These are phyloP conservation scores for Nowickia ferox DNA, from an alignment of 2,888 invertebrate species.

Conservation along the genomic window DNA sequence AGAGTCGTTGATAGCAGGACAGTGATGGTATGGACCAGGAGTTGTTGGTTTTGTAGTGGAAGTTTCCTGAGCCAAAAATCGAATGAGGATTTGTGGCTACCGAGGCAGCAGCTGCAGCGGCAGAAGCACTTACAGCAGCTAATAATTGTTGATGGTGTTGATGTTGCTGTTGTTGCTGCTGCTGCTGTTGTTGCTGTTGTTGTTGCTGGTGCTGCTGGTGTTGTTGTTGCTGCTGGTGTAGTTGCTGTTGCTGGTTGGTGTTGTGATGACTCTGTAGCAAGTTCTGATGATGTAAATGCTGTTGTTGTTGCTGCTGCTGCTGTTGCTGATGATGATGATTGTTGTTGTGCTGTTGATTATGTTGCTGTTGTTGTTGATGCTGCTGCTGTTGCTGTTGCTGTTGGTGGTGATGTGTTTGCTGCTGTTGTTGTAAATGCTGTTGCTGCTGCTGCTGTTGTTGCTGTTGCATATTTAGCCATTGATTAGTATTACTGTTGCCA, in stretches of 20 bases:
- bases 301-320: constrained; percentile 74
- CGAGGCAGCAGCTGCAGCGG: constrained; percentile 73
- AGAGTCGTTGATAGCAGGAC: constrained; percentile 81
- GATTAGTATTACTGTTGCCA: constrained; percentile 63
- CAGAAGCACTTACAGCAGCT: constrained; percentile 75
- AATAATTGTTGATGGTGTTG: constrained; percentile 77
- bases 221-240: constrained; percentile 73
- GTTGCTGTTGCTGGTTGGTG: constrained; percentile 74
- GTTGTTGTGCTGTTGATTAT: constrained; percentile 76
- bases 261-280: constrained; percentile 74
- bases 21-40: constrained; percentile 82
- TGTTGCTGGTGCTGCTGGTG: constrained; percentile 74
- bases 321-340: constrained; percentile 76
- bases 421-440: constrained; percentile 69
- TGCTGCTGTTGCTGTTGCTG: constrained; percentile 71
- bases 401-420: constrained; percentile 70
- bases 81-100: constrained; percentile 80
- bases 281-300: constrained; percentile 72
- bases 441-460: constrained; percentile 73
- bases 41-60: constrained; percentile 82
- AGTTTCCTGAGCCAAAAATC: constrained; percentile 82
- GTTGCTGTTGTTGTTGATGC: constrained; percentile 72
- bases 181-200: constrained; percentile 71
- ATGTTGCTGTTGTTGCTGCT: constrained; percentile 69
- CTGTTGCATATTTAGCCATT: constrained; percentile 73